Conservation (phyloP, 2,888 invertebrate genomes). For the Luperina nickerlii region DNA sequence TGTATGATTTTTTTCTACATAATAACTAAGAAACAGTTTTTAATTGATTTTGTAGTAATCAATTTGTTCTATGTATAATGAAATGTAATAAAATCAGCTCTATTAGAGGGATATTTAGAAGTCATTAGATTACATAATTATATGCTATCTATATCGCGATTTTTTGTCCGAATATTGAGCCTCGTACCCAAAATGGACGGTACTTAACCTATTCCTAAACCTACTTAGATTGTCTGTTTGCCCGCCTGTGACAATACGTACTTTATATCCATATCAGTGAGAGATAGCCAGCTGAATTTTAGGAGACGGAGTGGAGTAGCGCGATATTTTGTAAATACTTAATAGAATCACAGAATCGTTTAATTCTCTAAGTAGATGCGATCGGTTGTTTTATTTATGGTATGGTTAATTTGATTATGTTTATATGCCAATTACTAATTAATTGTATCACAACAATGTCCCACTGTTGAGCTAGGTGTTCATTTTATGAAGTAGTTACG, state of each 20-base stretch:
- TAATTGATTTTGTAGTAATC: not conserved
- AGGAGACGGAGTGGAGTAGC: not conserved
- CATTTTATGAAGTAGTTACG: slow-evolving; percentile 11
- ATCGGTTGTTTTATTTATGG: not conserved
- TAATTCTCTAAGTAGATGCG: not conserved
- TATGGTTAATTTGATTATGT: slow-evolving; percentile 6
- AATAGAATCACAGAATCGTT: not conserved
- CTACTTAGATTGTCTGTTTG: not conserved
- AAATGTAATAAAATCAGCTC: not conserved
- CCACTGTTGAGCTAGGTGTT: slow-evolving; percentile 13
- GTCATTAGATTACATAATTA: not conserved
- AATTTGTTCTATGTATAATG: not conserved
- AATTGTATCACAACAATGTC: slow-evolving; percentile 3
- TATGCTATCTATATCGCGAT: not conserved
- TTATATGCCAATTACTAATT: not conserved
- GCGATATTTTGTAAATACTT: not conserved
- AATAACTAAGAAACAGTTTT: not conserved
- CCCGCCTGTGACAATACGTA: not conserved
- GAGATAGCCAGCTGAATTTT: slow-evolving; percentile 1
- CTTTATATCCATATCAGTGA: not conserved
- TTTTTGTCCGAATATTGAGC: slow-evolving; percentile 1
- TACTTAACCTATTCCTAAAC: slow-evolving; percentile 1
- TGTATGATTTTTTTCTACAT: slow-evolving; percentile 31
- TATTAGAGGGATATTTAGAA: not conserved
- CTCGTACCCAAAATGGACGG: not conserved